Conservation (phyloP, 2,888 invertebrate genomes). For the Eupsilia transversa region DNA sequence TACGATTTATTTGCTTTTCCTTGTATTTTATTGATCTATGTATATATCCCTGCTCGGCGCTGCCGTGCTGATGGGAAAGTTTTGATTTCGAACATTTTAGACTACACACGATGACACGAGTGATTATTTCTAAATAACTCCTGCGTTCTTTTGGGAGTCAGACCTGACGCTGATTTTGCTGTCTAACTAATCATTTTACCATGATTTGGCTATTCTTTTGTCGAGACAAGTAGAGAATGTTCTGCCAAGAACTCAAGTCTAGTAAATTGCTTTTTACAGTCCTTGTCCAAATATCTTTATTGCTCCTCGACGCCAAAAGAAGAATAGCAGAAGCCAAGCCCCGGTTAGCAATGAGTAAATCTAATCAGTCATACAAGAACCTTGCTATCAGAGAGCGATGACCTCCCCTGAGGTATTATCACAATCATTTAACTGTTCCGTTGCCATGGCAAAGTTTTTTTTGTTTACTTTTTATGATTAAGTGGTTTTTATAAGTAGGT, state of each 20-base stretch:
- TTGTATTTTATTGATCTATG: neutral
- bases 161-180: neutral
- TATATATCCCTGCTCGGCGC: neutral
- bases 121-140: neutral
- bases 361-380: constrained; percentile 34
- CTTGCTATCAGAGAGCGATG: constrained; percentile 43
- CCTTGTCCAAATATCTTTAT: neutral
- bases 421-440: constrained; percentile 28
- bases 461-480: constrained; percentile 23
- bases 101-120: neutral
- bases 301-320: neutral
- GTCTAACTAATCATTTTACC: neutral
- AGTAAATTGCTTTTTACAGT: neutral
- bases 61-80: neutral
- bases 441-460: constrained; percentile 45
- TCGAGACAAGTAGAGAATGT: neutral
- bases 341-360: neutral
- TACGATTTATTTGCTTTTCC: neutral
- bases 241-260: neutral
- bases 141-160: neutral
- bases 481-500: constrained; percentile 11
- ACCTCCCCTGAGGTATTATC: constrained; percentile 37
- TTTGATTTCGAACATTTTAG: neutral
- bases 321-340: neutral
- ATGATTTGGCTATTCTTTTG: neutral